These are phyloP conservation scores for Suricata suricatta DNA, from an alignment of 2,113 vertebrate species.

Conservation along the genomic window DNA sequence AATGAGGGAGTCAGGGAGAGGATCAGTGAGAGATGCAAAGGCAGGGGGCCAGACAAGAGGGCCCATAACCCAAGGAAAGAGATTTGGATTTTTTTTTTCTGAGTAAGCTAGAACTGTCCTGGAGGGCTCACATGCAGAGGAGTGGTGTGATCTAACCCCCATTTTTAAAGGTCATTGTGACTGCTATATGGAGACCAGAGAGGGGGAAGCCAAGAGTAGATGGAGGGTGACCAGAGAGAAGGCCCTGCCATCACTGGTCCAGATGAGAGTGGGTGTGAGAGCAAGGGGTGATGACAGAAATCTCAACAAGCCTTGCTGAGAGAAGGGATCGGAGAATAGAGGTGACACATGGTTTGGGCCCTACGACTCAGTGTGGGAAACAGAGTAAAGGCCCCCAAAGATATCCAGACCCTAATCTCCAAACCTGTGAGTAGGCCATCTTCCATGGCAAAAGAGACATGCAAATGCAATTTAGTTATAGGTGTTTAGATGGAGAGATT, in stretches of 20 bases:
- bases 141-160: neutral
- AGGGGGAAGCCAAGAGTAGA: neutral
- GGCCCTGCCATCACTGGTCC: accelerated
- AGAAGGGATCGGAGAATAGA: neutral
- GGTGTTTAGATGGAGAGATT: neutral
- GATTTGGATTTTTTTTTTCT: neutral
- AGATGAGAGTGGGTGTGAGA: neutral
- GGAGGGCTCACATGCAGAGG: neutral
- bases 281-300: neutral
- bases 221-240: neutral
- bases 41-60: no score
- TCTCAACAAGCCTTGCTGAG: neutral
- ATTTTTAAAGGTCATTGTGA: neutral
- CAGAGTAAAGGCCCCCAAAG: neutral
- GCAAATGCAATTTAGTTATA: neutral
- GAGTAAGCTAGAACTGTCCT: neutral
- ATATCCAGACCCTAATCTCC: neutral
- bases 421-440: neutral
- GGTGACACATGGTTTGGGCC: no score
- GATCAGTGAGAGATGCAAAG: neutral
- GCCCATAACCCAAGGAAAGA: neutral
- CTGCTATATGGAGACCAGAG: neutral
- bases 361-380: neutral
- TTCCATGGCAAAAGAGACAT: neutral
- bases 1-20: neutral